phyloP scores from a whole-genome alignment of 2,113 vertebrate species.

The Oryctolagus cuniculus region DNA sequence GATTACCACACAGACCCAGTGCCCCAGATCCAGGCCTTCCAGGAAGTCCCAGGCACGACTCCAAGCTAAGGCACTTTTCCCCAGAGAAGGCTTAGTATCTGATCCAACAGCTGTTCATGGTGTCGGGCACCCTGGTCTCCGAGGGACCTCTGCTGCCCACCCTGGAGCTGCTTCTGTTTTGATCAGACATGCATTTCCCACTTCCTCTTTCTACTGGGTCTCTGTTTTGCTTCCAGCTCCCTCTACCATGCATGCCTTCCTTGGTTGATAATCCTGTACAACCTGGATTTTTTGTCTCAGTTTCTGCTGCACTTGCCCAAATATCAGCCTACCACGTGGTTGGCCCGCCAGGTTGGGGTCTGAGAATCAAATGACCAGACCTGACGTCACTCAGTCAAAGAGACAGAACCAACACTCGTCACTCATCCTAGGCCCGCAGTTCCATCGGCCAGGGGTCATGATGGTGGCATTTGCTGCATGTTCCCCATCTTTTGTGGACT shows the following conservation, averaged over 20 bases:
- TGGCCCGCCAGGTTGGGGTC: neutral
- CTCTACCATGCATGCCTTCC: neutral
- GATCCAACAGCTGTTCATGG: fast-evolving
- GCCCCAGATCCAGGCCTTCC: neutral
- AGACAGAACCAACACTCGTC: neutral
- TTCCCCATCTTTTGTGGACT: neutral
- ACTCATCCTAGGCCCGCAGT: fast-evolving
- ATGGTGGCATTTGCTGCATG: neutral
- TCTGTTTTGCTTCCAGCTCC: neutral
- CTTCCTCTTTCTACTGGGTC: neutral
- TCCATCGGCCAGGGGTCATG: neutral
- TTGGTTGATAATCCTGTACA: neutral
- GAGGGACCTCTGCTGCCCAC: neutral
- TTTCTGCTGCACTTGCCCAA: neutral
- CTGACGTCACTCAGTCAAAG: neutral
- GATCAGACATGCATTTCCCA: neutral
- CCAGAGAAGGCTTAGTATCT: neutral
- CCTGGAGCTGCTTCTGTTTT: neutral
- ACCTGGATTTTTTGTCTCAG: neutral
- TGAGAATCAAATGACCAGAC: neutral
- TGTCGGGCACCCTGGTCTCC: neutral
- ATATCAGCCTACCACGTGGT: neutral
- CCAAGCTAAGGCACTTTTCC: neutral
- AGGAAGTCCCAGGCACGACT: neutral
- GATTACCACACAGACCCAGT: neutral